Percentiles rank a stretch among this genome's conserved stretches.
Evolutionary conservation across 1,140 invertebrate species (phyloP).

Genomic region (Temnothorax nylanderi): DNA sequence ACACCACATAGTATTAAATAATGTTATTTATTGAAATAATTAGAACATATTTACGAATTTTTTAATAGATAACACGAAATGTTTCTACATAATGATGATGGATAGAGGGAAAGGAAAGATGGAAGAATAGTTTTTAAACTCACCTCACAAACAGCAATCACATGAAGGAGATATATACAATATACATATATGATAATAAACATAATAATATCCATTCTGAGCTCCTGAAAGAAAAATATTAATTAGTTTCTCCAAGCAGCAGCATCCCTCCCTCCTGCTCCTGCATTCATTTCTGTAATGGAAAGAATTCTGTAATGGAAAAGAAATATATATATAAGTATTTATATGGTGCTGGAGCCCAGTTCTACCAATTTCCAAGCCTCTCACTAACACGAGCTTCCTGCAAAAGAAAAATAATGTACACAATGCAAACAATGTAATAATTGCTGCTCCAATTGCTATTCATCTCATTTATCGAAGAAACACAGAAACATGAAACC

Average conservation of each 20-base stretch:
- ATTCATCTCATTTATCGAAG: constrained; percentile 69
- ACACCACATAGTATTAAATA: constrained; percentile 71
- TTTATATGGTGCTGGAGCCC: neutral
- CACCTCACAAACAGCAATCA: constrained; percentile 74
- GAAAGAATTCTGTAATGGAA: constrained; percentile 59
- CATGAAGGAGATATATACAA: constrained; percentile 48
- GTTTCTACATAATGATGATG: constrained; percentile 58
- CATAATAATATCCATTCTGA: constrained; percentile 25
- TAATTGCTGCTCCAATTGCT: constrained; percentile 26
- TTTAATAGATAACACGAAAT: constrained; percentile 58
- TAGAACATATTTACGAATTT: constrained; percentile 60
- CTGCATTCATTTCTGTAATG: too few species aligned
- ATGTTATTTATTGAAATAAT: constrained; percentile 71
- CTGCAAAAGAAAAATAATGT: constrained; percentile 67
- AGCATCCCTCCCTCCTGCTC: neutral
- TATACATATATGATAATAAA: constrained; percentile 65
- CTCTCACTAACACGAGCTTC: neutral
- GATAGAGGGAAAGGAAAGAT: constrained; percentile 65
- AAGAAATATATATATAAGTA: neutral
- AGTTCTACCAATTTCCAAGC: neutral
- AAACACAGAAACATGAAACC: constrained; percentile 62
- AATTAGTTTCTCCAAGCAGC: constrained; percentile 25
- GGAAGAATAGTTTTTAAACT: constrained; percentile 66
- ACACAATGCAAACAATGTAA: neutral
- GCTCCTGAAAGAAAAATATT: constrained; percentile 67